Conservation (phyloP, 2,113 vertebrate genomes). For the Pteronura brasiliensis region DNA sequence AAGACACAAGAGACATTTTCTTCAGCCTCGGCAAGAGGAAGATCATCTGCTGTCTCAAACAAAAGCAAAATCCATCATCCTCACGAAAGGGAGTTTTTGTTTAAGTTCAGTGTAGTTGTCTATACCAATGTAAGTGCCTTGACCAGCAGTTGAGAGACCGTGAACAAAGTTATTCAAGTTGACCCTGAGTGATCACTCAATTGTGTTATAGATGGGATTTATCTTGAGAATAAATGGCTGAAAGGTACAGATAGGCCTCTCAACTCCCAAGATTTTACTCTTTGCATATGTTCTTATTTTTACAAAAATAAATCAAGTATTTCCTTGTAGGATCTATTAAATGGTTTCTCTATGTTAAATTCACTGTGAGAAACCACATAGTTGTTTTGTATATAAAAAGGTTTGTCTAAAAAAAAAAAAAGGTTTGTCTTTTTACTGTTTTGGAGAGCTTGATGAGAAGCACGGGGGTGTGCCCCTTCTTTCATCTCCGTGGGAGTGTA, state of each 20-base stretch:
- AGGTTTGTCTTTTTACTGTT: background rate
- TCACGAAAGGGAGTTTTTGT: background rate
- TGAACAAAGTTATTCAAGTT: background rate
- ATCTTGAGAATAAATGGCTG: background rate
- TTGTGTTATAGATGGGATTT: background rate
- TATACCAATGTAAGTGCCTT: background rate
- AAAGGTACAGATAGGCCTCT: background rate
- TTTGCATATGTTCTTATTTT: background rate
- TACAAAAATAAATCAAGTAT: background rate
- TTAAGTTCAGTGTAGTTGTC: background rate
- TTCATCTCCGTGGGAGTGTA: background rate
- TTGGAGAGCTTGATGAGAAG: background rate
- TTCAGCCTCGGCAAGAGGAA: background rate
- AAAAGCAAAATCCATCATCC: background rate
- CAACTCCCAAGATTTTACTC: background rate
- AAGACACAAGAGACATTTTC: background rate
- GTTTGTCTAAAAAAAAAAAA: background rate
- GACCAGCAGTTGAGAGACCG: background rate
- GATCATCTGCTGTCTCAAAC: background rate
- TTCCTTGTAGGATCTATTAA: background rate
- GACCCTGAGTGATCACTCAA: background rate
- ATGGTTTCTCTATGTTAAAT: background rate
- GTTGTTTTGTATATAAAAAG: background rate
- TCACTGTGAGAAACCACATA: background rate
- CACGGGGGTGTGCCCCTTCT: background rate